Evolutionary conservation across 2,888 invertebrate species (phyloP).

Genomic region (Patella ulyssiponensis): DNA sequence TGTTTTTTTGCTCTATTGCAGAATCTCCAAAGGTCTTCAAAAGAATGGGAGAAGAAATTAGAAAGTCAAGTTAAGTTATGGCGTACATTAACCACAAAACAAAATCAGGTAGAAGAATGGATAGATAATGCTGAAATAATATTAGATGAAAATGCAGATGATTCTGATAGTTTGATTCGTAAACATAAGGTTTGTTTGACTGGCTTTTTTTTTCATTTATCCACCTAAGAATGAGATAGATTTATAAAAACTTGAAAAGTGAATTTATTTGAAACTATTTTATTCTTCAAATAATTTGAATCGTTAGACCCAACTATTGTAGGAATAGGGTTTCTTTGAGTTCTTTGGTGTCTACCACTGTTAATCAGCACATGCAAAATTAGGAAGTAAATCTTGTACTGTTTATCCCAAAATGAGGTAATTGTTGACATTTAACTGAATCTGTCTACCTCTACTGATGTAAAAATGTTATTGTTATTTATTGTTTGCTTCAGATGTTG

Average conservation of each 20-base stretch:
- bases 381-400: too few relatives aligned
- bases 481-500: too few relatives aligned
- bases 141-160: constrained; percentile 76
- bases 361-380: too few relatives aligned
- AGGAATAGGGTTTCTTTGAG: too few relatives aligned
- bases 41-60: constrained; percentile 76
- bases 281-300: background rate
- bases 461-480: too few relatives aligned
- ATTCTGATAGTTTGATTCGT: constrained; percentile 58
- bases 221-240: background rate
- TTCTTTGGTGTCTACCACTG: too few relatives aligned
- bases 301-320: too few relatives aligned
- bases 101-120: constrained; percentile 86
- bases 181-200: constrained; percentile 58
- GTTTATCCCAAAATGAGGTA: too few relatives aligned
- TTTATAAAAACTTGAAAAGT: background rate
- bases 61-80: constrained; percentile 86
- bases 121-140: constrained; percentile 86
- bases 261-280: background rate
- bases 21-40: constrained; percentile 58
- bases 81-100: constrained; percentile 86
- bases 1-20: constrained; percentile 34
- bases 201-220: background rate
- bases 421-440: too few relatives aligned
- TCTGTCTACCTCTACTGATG: too few relatives aligned